Evolutionary conservation across 1,140 invertebrate species (phyloP), one percentile per base, ranked within the genome.

Genomic region (Neodiprion fabricii): DNA sequence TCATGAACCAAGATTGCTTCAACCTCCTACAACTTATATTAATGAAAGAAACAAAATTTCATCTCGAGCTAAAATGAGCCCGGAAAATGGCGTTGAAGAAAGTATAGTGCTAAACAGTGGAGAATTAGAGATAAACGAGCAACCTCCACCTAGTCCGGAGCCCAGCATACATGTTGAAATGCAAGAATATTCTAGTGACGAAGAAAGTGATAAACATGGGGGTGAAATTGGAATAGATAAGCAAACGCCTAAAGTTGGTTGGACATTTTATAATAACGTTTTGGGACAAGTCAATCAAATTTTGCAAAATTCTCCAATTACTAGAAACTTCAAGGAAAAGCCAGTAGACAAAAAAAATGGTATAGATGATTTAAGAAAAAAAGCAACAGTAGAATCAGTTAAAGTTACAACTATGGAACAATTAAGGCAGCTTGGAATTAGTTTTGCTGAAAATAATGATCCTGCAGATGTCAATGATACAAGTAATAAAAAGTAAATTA

Each of bases 241-340:
- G 70, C 80, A 75, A 49, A 88, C 89, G 66, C 89, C 90, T 10
- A 90, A 92, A 85, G 86, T 92, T 75, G 92, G 91, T 72, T 92
- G 91, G 90, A 92, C 91, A 2, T 91, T 93, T 82, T 93, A 93
- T 74, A 91, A 92, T 78, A 92, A 93, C 85, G 89, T 93, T 70
- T 89, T 93, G 70, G 86, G 82, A 9, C 90, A 91, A 80, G 89
- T 91, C 0, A 90, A 90, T 83, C 84, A 89, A 76, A 88, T 91
- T 70, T 80, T 91, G 65, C 85, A 87, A 75, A 89, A 89, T 72
- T 76, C 79, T 67, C 79, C 82, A 3, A 76, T 7, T 48, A 70
- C n/a, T 28, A 81, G 72, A 72, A 77, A 80, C 68, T 76, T 80
- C 47, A 73, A 78, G 66, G 76, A 79, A 73, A 78, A 76, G 66